phyloP scores from a whole-genome alignment of 2,888 invertebrate genomes.

The Leptinotarsa tumamoca region DNA sequence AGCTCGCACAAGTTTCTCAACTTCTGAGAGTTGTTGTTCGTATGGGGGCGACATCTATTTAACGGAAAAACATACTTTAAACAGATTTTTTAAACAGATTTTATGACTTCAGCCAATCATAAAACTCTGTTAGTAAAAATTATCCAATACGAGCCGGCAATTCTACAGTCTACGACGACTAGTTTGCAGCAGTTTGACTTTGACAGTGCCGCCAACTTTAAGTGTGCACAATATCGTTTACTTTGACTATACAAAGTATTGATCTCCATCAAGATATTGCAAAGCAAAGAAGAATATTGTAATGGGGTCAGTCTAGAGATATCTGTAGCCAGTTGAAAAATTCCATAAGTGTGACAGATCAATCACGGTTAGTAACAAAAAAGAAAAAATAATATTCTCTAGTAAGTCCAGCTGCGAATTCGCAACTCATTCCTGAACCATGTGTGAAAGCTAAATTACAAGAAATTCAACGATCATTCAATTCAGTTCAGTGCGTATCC shows the following conservation, averaged over 20 bases:
- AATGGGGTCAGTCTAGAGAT: conserved; percentile 49
- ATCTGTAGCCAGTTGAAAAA: conserved; percentile 49
- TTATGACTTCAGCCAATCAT: too few species aligned
- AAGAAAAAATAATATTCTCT: conserved; percentile 44
- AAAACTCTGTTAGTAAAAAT: too few species aligned
- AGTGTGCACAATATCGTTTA: too few species aligned
- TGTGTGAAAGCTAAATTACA: conserved; percentile 48
- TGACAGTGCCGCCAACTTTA: too few species aligned
- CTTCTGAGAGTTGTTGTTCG: too few species aligned
- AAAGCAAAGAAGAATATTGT: conserved; percentile 38
- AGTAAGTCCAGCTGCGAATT: conserved; percentile 47
- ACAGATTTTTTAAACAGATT: too few species aligned
- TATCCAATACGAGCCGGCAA: too few species aligned
- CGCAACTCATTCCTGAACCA: conserved; percentile 45
- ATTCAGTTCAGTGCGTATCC: conserved; percentile 1
- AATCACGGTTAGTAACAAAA: conserved; percentile 46
- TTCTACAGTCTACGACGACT: too few species aligned
- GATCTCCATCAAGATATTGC: conserved; percentile 48
- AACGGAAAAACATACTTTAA: too few species aligned
- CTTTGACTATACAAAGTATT: conserved; percentile 46
- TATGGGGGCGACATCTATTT: too few species aligned
- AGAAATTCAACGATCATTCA: conserved; percentile 43
- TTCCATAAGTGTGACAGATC: conserved; percentile 46
- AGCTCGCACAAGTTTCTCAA: too few species aligned
- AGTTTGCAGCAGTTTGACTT: too few species aligned